Evolutionary conservation across 2,113 vertebrate genomes (phyloP).

Genomic region (Mormyrus iriodes): DNA sequence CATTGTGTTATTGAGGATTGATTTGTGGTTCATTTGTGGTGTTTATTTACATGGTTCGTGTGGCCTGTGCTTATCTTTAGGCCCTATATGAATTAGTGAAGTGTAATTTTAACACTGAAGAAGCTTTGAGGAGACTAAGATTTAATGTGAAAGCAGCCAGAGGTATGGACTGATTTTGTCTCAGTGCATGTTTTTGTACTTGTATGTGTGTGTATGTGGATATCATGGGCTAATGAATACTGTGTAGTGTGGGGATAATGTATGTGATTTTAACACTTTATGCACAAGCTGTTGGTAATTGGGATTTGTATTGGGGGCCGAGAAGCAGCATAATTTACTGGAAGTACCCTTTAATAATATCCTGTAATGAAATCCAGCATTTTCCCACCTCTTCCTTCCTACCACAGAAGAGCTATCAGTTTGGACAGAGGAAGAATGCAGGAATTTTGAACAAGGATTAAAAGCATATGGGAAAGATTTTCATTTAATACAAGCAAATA

Average conservation of each 20-base stretch:
- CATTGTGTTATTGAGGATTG: not conserved
- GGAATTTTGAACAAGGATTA: constrained; percentile 90
- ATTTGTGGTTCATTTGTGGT: not conserved
- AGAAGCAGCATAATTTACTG: not conserved
- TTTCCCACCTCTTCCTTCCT: not conserved
- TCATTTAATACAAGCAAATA: constrained; percentile 90
- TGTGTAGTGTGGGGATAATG: not conserved
- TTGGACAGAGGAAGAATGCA: constrained; percentile 94
- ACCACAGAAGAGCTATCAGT: constrained; percentile 83
- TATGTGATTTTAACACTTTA: not conserved
- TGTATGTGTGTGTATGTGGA: not conserved
- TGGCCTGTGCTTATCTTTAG: constrained; percentile 51
- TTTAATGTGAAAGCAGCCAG: constrained; percentile 91
- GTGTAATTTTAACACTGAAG: constrained; percentile 90
- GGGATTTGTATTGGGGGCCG: not conserved
- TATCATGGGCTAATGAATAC: not conserved
- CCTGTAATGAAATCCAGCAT: not conserved
- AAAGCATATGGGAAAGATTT: constrained; percentile 95
- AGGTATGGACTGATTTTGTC: constrained; percentile 63
- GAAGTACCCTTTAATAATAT: not conserved
- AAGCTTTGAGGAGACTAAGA: constrained; percentile 82
- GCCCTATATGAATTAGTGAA: constrained; percentile 94
- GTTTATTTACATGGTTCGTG: not conserved
- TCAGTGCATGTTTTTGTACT: not conserved
- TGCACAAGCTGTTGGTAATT: not conserved